These are phyloP conservation scores for Leptinotarsa haldemani DNA, from an alignment of 2,888 invertebrate species.

Conservation along the genomic window DNA sequence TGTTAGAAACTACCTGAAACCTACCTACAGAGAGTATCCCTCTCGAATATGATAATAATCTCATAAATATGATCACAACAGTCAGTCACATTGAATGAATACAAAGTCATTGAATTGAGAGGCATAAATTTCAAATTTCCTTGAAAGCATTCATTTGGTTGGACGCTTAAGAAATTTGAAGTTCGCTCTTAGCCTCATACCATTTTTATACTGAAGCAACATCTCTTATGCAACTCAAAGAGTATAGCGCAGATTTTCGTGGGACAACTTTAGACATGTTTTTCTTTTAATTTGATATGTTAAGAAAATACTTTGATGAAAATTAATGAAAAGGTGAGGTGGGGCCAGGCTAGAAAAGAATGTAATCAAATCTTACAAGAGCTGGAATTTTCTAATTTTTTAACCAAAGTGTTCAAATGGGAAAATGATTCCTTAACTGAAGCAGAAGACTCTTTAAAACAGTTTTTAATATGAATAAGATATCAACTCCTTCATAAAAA, in stretches of 20 bases:
- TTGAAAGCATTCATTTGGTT: background rate
- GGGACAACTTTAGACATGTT: background rate
- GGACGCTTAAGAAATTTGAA: background rate
- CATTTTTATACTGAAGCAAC: background rate
- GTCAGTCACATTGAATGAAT: constrained; percentile 14
- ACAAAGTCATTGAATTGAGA: background rate
- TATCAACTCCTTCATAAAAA: no score
- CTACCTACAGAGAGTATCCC: background rate
- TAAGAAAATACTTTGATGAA: no score
- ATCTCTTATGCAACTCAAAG: background rate
- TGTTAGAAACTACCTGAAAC: background rate
- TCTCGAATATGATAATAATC: background rate
- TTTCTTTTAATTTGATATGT: no score
- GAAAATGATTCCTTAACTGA: no score
- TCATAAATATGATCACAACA: constrained; percentile 17
- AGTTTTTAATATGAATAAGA: no score
- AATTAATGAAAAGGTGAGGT: no score
- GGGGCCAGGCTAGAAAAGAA: no score
- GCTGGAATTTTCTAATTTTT: no score
- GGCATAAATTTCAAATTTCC: background rate
- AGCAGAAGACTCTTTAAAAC: no score
- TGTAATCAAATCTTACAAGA: no score
- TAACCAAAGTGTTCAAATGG: no score
- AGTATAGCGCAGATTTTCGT: background rate
- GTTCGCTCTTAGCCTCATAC: background rate